These are phyloP conservation scores for Catharus ustulatus DNA, from an alignment of 2,797 vertebrate genomes.

Conservation along the genomic window DNA sequence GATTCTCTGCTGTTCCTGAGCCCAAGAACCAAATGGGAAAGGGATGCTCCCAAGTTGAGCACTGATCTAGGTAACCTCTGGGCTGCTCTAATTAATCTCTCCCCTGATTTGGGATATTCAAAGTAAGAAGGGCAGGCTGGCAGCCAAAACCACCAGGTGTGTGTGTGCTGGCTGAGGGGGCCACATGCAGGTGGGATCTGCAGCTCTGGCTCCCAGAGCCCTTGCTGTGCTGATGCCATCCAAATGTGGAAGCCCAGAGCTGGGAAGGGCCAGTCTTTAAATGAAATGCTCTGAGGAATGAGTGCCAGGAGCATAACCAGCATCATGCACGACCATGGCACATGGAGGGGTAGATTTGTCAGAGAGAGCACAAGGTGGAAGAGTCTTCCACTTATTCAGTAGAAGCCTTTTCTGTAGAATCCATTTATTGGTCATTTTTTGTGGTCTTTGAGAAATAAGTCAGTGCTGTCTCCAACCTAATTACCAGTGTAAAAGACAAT, in stretches of 20 bases:
- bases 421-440: not conserved
- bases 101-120: not conserved
- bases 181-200: not conserved
- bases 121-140: not conserved
- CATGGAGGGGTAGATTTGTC: fast-evolving
- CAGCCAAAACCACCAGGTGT: not conserved
- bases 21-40: not conserved
- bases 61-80: not conserved
- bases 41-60: not conserved
- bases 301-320: not conserved
- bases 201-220: not conserved
- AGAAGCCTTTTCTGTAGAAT: not conserved
- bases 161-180: not conserved
- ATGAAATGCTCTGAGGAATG: not conserved
- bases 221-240: not conserved
- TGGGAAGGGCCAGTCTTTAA: not conserved
- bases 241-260: not conserved
- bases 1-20: not conserved
- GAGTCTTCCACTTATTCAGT: not conserved
- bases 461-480: not conserved
- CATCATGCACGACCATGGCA: fast-evolving
- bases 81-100: not conserved
- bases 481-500: slow-evolving; percentile 42
- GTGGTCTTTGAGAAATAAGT: slow-evolving; percentile 11
- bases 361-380: not conserved